Evolutionary conservation across 1,140 invertebrate species (phyloP).

Genomic region (Hyposmocoma kahamanoa): DNA sequence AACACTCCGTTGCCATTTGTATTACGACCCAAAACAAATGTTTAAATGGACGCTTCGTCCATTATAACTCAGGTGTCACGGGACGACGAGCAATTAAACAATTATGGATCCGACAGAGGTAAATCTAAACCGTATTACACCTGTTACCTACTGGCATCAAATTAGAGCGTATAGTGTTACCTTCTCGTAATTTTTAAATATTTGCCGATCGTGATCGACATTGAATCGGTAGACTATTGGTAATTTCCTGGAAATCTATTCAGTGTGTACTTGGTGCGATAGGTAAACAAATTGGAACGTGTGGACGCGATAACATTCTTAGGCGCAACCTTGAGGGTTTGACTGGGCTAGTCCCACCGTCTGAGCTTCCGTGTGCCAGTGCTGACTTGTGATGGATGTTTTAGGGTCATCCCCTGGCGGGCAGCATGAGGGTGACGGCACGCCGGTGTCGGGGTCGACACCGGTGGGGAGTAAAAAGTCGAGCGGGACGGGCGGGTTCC

Average conservation of each 20-base stretch:
- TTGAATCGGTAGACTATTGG: slow-evolving; percentile 32
- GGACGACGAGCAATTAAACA: slow-evolving; percentile 96
- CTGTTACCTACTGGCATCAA: slow-evolving; percentile 71
- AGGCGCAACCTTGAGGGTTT: slow-evolving; percentile 61
- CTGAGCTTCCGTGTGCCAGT: slow-evolving; percentile 21
- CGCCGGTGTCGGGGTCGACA: slow-evolving; percentile 59
- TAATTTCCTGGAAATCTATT: slow-evolving; percentile 30
- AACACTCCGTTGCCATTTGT: slow-evolving; percentile 67
- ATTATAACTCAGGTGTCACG: slow-evolving; percentile 97
- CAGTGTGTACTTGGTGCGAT: slow-evolving; percentile 31
- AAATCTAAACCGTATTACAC: slow-evolving; percentile 76
- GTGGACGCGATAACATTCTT: slow-evolving; percentile 57
- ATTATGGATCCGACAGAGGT: slow-evolving; percentile 94
- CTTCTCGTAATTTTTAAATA: slow-evolving; percentile 43
- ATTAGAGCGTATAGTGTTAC: slow-evolving; percentile 70
- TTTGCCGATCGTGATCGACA: slow-evolving; percentile 40
- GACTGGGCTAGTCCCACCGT: slow-evolving; percentile 22
- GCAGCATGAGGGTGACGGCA: slow-evolving; percentile 67
- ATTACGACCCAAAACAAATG: slow-evolving; percentile 71
- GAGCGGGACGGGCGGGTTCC: slow-evolving; percentile 77
- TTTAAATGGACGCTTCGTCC: slow-evolving; percentile 96
- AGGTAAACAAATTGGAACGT: slow-evolving; percentile 68
- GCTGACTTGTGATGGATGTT: slow-evolving; percentile 47
- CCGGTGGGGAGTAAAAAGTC: slow-evolving; percentile 62
- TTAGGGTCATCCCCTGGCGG: slow-evolving; percentile 56